Conservation (phyloP, 2,888 invertebrate genomes). For the Caenorhabditis angaria region DNA sequence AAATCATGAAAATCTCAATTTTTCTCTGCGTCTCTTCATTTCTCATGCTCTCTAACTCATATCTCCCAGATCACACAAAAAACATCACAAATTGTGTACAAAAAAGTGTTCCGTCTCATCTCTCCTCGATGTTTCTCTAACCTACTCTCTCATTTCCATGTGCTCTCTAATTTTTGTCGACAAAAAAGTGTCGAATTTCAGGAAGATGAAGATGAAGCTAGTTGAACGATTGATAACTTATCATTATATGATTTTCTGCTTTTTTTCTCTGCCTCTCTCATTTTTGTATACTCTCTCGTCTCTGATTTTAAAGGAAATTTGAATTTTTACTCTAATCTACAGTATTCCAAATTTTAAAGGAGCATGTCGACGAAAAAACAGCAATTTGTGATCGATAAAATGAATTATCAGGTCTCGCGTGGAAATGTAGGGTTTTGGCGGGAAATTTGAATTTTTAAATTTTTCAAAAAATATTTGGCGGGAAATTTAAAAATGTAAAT, state of each 20-base stretch:
- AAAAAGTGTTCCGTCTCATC: background rate
- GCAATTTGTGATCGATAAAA: constrained; percentile 38
- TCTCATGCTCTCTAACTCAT: background rate
- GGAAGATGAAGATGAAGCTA: background rate
- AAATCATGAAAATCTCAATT: constrained; percentile 1
- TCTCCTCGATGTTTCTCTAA: background rate
- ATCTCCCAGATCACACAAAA: background rate
- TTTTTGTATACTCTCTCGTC: constrained; percentile 15
- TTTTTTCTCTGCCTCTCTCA: background rate
- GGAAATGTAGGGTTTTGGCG: constrained; percentile 77
- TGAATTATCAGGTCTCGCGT: constrained; percentile 44
- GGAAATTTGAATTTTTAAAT: too few relatives aligned
- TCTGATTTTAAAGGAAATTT: constrained; percentile 5
- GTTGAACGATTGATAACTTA: background rate
- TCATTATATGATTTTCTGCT: background rate
- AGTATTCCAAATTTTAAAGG: background rate
- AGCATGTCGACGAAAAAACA: constrained; percentile 15
- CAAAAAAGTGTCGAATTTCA: constrained; percentile 3
- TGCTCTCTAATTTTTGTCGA: background rate
- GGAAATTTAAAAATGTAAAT: background rate
- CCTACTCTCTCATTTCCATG: background rate
- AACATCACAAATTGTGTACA: background rate
- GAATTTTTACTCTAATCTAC: background rate
- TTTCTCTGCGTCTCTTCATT: background rate
- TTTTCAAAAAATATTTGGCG: too few relatives aligned